phyloP scores from a whole-genome alignment of 2,113 vertebrate species.

The Dasyprocta punctata region DNA sequence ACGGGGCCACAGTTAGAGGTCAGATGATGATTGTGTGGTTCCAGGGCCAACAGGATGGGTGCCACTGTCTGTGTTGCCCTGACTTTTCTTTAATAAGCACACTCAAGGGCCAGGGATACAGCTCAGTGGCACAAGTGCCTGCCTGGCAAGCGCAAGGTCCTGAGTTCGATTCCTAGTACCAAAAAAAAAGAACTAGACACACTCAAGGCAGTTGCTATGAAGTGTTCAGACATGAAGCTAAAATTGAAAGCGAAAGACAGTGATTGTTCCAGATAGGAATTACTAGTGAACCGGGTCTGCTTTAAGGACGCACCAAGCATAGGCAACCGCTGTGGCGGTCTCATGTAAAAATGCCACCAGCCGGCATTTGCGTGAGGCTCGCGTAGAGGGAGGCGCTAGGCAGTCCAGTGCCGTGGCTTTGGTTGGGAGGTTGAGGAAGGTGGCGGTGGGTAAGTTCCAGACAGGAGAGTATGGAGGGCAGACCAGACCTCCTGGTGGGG shows the following conservation, averaged over 20 bases:
- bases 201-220: not conserved
- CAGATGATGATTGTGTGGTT: rapidly evolving
- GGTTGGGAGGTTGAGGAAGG: not conserved
- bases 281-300: slow-evolving; percentile 72
- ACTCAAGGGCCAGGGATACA: too few relatives aligned
- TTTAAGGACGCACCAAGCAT: slow-evolving; percentile 77
- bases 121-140: too few relatives aligned
- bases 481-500: too few relatives aligned
- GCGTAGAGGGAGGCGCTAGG: rapidly evolving
- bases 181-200: too few relatives aligned
- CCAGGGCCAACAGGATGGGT: rapidly evolving
- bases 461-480: not conserved
- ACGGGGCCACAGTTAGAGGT: rapidly evolving
- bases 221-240: not conserved
- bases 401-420: rapidly evolving
- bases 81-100: not conserved
- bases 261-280: slow-evolving; percentile 72
- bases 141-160: too few relatives aligned
- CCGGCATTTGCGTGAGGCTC: rapidly evolving
- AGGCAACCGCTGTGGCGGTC: slow-evolving; percentile 50
- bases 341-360: not conserved
- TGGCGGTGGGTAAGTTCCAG: not conserved
- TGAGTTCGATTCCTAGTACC: too few relatives aligned
- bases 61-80: not conserved
- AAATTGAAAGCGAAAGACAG: not conserved